Evolutionary conservation across 2,113 vertebrate species (phyloP), one percentile per base, ranked within the genome.

Genomic region (Bos taurus): DNA sequence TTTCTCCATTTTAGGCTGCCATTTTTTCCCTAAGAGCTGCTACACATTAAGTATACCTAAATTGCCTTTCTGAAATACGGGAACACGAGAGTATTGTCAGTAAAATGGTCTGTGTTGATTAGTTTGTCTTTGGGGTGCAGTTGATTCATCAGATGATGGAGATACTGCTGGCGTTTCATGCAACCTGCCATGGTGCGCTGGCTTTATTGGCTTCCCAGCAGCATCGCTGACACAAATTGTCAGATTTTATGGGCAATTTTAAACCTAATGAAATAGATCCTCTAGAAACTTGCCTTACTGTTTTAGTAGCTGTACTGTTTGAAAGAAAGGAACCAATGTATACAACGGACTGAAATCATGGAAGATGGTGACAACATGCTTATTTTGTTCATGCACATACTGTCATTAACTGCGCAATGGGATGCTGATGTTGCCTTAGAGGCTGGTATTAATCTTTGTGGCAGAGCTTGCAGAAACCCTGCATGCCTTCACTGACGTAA

Each of bases 221-320:
- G 93, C 13, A 5, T 96, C 64, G 43, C 96, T 90, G 90, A 96
- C 56, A 85, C 50, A 82, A 90, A 90, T 92, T 98, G 78, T 97
- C 96, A 97, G 86, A 88, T 95, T 95, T 98, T 91, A 83, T 95
- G 80, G 91, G 96, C 94, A 97, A 90, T 97, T 98, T 96, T 97
- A 94, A 98, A 97, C n/a, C 59, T 98, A 93, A 86, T 98, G 96
- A 97, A 98, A 95, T 82, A 94, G 16, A 88, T 97, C 94, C 97
- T 97, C 4, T 15, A 94, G 91, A 98, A 98, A 95, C 86, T 97
- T 97, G 46, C 94, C 82, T 96, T 74, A 81, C 77, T 36, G 64
- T 88, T 95, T 81, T 1, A 43, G 88, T 62, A 83, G 36, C 84
- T 84, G 23, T 97, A 17, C 28, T 7, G 43, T 78, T 91, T 52